Evolutionary conservation across 2,797 vertebrate species (phyloP).

Genomic region (Trematomus bernacchii): DNA sequence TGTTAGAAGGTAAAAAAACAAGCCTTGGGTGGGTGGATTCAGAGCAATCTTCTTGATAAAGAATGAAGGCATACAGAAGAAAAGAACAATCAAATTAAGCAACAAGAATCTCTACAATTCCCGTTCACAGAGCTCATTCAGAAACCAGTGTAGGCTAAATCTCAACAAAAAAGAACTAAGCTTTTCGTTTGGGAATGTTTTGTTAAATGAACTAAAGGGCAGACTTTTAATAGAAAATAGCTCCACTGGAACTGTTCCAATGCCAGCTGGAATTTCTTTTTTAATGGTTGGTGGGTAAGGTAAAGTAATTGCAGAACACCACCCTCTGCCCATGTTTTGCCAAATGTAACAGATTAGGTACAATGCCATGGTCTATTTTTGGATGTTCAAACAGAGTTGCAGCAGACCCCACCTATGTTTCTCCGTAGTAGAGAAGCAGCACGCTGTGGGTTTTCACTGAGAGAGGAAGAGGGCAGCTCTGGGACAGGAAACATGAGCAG

Average conservation of each 20-base stretch:
- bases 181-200: slow-evolving; percentile 1
- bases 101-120: background rate
- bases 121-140: slow-evolving; percentile 3
- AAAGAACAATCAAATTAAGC: background rate
- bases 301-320: slow-evolving; percentile 30
- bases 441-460: slow-evolving; percentile 59
- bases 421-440: slow-evolving; percentile 41
- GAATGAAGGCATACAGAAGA: slow-evolving; percentile 1
- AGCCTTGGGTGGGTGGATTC: background rate
- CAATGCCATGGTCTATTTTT: slow-evolving; percentile 50
- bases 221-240: slow-evolving; percentile 14
- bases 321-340: slow-evolving; percentile 24
- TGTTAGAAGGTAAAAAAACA: background rate
- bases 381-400: slow-evolving; percentile 57
- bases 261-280: background rate
- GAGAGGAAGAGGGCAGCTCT: slow-evolving; percentile 74
- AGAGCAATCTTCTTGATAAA: background rate
- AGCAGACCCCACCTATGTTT: slow-evolving; percentile 56
- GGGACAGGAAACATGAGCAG: slow-evolving; percentile 74
- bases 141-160: background rate
- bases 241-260: background rate
- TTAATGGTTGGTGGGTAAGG: background rate
- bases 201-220: slow-evolving; percentile 11
- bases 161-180: background rate
- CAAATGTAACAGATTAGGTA: slow-evolving; percentile 44